Percentiles rank a stretch among this genome's conserved stretches.
Conservation (phyloP, 2,113 vertebrate genomes). For the Jaculus jaculus region DNA sequence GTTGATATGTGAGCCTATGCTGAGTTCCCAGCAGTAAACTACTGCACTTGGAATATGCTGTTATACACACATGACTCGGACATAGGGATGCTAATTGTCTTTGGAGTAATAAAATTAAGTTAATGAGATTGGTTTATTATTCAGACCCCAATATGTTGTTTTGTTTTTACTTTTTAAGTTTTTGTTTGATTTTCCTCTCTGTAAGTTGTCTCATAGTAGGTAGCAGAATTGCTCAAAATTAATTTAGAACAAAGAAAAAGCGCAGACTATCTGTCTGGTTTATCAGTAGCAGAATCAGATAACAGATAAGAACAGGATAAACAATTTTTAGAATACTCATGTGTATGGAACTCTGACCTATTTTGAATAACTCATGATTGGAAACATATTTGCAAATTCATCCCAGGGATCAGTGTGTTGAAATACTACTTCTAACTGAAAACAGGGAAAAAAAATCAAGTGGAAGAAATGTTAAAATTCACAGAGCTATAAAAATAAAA, state of each 20-base stretch:
- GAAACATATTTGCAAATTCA: slow-evolving; percentile 46
- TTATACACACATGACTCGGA: not conserved
- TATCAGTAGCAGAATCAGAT: not conserved
- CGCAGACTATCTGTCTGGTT: not conserved
- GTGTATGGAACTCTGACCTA: not conserved
- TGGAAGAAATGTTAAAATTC: slow-evolving; percentile 51
- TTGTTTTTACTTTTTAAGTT: not conserved
- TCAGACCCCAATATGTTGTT: slow-evolving; percentile 36
- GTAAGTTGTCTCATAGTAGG: not conserved
- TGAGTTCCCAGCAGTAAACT: slow-evolving; percentile 39
- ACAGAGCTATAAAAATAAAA: slow-evolving; percentile 66
- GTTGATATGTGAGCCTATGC: slow-evolving; percentile 20
- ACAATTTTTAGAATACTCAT: not conserved
- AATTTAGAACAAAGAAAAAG: slow-evolving; percentile 28
- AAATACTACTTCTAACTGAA: slow-evolving; percentile 53
- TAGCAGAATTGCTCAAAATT: slow-evolving; percentile 39
- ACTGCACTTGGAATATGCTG: not conserved
- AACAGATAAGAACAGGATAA: slow-evolving; percentile 30
- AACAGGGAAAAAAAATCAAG: slow-evolving; percentile 35
- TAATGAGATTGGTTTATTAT: slow-evolving; percentile 46
- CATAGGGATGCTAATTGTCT: slow-evolving; percentile 10
- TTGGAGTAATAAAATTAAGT: slow-evolving; percentile 49
- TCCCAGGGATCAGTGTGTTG: not conserved
- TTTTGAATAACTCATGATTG: slow-evolving; percentile 55
- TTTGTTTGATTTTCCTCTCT: slow-evolving; percentile 30